Conservation (phyloP, 2,888 invertebrate genomes). For the Rhagophthalmus giganteus region DNA sequence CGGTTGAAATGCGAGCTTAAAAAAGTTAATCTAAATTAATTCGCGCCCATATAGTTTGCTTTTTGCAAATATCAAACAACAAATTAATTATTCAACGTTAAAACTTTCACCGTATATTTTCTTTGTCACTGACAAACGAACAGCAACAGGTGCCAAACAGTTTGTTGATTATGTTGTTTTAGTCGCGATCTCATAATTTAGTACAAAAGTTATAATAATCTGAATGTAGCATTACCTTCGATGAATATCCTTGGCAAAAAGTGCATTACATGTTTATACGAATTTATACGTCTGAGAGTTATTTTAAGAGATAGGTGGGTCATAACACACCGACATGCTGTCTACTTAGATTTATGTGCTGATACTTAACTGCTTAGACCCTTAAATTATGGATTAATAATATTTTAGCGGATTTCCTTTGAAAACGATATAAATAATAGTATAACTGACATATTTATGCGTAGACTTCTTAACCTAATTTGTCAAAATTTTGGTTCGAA, state of each 20-base stretch:
- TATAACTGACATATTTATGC: slow-evolving; percentile 22
- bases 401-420: slow-evolving; percentile 40
- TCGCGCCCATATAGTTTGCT: too few species aligned
- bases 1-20: too few species aligned
- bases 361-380: slow-evolving; percentile 33
- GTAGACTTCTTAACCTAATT: slow-evolving; percentile 20
- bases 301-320: slow-evolving; percentile 37
- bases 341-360: slow-evolving; percentile 36
- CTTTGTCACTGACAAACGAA: background rate
- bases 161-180: background rate
- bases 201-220: background rate
- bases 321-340: slow-evolving; percentile 37
- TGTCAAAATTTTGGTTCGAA: slow-evolving; percentile 9
- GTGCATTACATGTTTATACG: slow-evolving; percentile 31
- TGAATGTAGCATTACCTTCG: slow-evolving; percentile 14
- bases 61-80: too few species aligned
- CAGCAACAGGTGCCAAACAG: too few species aligned
- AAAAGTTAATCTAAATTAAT: too few species aligned
- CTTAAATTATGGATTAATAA: slow-evolving; percentile 42
- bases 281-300: slow-evolving; percentile 32
- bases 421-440: slow-evolving; percentile 31
- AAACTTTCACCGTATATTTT: background rate
- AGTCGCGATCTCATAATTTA: background rate
- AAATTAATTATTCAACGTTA: too few species aligned
- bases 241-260: slow-evolving; percentile 20